These are phyloP conservation scores for Ephialtes manifestator DNA, from an alignment of 2,888 invertebrate species.

Conservation along the genomic window DNA sequence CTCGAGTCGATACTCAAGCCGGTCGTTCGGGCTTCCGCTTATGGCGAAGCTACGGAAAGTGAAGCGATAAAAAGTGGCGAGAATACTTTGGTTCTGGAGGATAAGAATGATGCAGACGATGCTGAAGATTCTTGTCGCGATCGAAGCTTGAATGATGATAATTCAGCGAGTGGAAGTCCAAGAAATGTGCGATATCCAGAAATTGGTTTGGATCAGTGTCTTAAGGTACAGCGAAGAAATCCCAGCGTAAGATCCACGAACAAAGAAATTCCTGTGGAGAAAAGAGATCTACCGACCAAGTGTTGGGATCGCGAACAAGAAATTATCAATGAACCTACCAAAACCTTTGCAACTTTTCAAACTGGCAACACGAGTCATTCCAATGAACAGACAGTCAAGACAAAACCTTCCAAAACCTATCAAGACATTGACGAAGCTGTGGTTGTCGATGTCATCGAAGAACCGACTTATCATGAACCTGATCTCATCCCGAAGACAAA, in stretches of 20 bases:
- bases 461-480: conserved; percentile 63
- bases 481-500: conserved; percentile 57
- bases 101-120: conserved; percentile 55
- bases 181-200: conserved; percentile 72
- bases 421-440: conserved; percentile 31
- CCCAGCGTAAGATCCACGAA: conserved; percentile 68
- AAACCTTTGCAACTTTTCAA: conserved; percentile 76
- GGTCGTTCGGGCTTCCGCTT: conserved; percentile 76
- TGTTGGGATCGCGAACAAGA: conserved; percentile 68
- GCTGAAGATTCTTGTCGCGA: conserved; percentile 71
- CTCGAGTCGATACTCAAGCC: conserved; percentile 79
- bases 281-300: conserved; percentile 57
- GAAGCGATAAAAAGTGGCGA: conserved; percentile 18
- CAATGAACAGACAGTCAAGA: conserved; percentile 28
- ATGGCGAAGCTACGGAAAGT: conserved; percentile 73
- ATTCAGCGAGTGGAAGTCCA: conserved; percentile 72
- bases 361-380: conserved; percentile 56
- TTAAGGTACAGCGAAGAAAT: conserved; percentile 71
- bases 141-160: conserved; percentile 69
- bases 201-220: conserved; percentile 74
- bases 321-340: conserved; percentile 69
- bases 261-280: conserved; percentile 58
- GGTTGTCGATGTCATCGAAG: conserved; percentile 49
- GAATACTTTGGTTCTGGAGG: conserved; percentile 5
- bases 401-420: background rate